A percentile compares a stretch with the other conserved stretches of the same genome.
Evolutionary conservation across 1,140 invertebrate genomes (phyloP).

Genomic region (Diachasmimorpha longicaudata): DNA sequence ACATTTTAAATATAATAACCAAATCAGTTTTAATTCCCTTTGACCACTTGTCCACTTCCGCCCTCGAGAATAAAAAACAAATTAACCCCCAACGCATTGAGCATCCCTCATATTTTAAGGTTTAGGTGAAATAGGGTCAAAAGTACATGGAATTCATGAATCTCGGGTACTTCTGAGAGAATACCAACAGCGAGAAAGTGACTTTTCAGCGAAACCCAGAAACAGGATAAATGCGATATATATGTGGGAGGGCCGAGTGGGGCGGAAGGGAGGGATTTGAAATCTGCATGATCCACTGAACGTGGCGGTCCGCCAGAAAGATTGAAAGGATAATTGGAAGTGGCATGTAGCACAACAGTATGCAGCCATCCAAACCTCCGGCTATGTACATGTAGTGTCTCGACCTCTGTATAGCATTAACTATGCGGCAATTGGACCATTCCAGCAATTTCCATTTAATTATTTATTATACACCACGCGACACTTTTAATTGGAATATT

Average conservation of each 20-base stretch:
- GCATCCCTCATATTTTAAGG: background rate
- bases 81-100: background rate
- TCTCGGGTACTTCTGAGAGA: background rate
- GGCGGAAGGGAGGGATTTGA: background rate
- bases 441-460: background rate
- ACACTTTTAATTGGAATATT: background rate
- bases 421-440: background rate
- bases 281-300: conserved; percentile 29
- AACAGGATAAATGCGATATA: conserved; percentile 14
- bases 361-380: background rate
- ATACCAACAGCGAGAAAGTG: background rate
- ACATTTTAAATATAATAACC: no score
- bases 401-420: background rate
- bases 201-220: conserved; percentile 17
- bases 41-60: no score
- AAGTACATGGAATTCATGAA: background rate
- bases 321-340: conserved; percentile 29
- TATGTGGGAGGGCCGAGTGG: background rate
- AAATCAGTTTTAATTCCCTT: no score
- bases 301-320: conserved; percentile 26
- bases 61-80: background rate
- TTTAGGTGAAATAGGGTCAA: background rate
- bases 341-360: conserved; percentile 21
- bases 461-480: background rate
- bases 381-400: background rate